Evolutionary conservation across 2,113 vertebrate genomes (phyloP).

Genomic region (Sylvietta virens): DNA sequence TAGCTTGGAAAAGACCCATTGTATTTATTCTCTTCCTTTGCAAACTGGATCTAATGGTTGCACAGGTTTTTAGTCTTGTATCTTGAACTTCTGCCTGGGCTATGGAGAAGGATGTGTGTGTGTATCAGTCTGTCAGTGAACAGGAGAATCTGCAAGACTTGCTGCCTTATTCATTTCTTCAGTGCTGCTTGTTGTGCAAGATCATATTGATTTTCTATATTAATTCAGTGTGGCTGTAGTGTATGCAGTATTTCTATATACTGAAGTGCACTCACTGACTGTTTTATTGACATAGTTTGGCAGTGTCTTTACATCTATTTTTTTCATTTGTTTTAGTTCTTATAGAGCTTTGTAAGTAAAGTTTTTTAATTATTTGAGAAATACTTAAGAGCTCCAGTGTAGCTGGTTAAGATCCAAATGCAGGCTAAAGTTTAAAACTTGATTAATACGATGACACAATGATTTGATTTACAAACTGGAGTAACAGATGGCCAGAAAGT

Average conservation of each 20-base stretch:
- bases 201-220: slow-evolving; percentile 55
- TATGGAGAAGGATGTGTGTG: slow-evolving; percentile 7
- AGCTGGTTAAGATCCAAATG: neutral
- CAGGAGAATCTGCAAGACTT: neutral
- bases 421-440: neutral
- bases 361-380: neutral
- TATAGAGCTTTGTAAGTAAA: neutral
- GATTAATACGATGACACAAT: neutral
- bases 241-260: slow-evolving; percentile 15
- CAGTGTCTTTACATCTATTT: neutral
- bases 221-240: slow-evolving; percentile 6
- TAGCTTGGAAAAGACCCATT: neutral
- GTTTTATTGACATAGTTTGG: neutral
- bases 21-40: neutral
- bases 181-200: slow-evolving; percentile 33
- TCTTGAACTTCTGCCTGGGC: slow-evolving; percentile 8
- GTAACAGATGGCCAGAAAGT: neutral
- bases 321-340: neutral
- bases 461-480: neutral
- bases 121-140: neutral
- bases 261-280: neutral
- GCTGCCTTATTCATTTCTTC: slow-evolving; percentile 24
- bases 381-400: neutral
- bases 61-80: neutral
- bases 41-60: neutral